Conservation (phyloP, 1,140 invertebrate genomes). For the Reticulitermes speratus region DNA sequence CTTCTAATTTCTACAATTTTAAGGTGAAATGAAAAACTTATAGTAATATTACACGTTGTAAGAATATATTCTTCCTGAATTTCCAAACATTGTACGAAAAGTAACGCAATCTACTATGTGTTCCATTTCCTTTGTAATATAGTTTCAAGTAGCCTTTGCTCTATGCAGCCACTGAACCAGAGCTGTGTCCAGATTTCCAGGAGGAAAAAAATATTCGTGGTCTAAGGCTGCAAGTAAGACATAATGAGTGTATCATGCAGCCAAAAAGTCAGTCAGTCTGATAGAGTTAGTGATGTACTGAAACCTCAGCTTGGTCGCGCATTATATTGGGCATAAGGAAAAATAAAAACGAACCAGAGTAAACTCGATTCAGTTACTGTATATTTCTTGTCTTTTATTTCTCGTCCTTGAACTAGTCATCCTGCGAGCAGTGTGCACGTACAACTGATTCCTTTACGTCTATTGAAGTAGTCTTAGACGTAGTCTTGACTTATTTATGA, state of each 20-base stretch:
- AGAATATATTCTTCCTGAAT: neutral
- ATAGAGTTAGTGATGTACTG: neutral
- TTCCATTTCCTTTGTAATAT: neutral
- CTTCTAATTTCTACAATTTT: no score
- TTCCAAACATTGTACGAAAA: neutral
- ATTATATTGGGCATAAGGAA: no score
- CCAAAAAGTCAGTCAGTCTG: neutral
- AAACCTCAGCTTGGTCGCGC: no score
- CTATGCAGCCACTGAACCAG: neutral
- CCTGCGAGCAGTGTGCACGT: neutral
- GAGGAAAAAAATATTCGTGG: neutral
- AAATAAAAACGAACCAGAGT: neutral
- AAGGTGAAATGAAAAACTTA: no score
- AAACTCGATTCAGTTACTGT: neutral
- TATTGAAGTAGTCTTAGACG: neutral
- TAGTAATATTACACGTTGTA: neutral
- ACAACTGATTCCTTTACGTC: neutral
- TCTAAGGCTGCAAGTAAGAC: neutral
- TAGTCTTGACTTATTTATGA: neutral
- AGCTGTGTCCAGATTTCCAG: neutral
- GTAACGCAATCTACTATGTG: neutral
- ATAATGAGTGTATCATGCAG: neutral
- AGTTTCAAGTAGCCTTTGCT: neutral
- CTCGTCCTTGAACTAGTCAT: neutral
- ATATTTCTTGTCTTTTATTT: neutral